phyloP scores from a whole-genome alignment of 2,888 invertebrate genomes.

The Boloria selene region DNA sequence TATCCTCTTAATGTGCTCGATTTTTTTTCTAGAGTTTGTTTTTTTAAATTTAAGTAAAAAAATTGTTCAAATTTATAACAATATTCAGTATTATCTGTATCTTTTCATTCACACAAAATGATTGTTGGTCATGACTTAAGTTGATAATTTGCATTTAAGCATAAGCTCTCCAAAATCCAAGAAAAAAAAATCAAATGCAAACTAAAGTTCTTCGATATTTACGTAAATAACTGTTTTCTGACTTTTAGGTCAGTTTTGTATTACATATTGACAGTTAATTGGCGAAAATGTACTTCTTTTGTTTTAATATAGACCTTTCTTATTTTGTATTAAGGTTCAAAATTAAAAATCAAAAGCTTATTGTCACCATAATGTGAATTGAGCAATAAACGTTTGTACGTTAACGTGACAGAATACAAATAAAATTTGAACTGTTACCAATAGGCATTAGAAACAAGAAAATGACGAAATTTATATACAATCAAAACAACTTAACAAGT shows the following conservation, averaged over 20 bases:
- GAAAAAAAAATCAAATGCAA: not conserved
- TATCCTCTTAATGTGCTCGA: no score
- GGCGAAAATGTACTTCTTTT: not conserved
- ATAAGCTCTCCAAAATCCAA: not conserved
- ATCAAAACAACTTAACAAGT: no score
- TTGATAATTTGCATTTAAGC: not conserved
- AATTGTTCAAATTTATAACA: no score
- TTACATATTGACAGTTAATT: constrained; percentile 23
- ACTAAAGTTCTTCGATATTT: not conserved
- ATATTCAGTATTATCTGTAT: no score
- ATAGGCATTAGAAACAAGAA: not conserved
- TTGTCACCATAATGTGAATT: constrained; percentile 41
- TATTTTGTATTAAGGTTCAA: constrained; percentile 11
- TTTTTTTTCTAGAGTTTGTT: no score
- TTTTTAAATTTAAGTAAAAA: no score
- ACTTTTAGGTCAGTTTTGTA: constrained; percentile 40
- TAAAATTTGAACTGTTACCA: not conserved
- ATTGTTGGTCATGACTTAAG: no score
- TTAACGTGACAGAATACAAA: constrained; percentile 34
- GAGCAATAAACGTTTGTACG: constrained; percentile 41
- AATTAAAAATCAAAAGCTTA: constrained; percentile 12
- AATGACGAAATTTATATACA: not conserved
- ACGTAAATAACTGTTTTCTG: constrained; percentile 32
- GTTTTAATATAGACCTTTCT: constrained; percentile 23
- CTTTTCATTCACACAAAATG: no score